Evolutionary conservation across 1,140 invertebrate genomes (phyloP), one percentile per base, ranked within the genome.

Genomic region (Epicauta chinensis): DNA sequence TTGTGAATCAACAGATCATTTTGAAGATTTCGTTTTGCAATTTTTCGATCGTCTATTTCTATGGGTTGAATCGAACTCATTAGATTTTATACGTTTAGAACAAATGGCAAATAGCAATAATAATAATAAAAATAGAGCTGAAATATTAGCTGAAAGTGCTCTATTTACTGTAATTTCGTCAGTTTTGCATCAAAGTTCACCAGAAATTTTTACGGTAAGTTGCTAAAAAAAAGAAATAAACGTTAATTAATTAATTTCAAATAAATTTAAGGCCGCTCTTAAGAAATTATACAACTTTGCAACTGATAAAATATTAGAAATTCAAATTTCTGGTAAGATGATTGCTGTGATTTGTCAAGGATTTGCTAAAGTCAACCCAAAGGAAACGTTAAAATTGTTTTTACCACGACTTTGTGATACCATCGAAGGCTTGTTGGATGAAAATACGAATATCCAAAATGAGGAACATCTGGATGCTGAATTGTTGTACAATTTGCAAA

Each of bases 21-120:
- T 96, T 62, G 91, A 96, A 73, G 87, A 91, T 63, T 94, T 96
- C 68, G 79, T 94, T 2, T 61, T 93, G 6, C 84, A 93, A 63
- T 91, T 93, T 63, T 71, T 97, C 40, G 90, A 94, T 57, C 82
- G 81, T 37, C 70, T 87, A 45, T 88, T 89, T 61, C 65, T 71
- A 0, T 73, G 90, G 3, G 82, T 92, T 47, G 87, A 92, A 61
- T 87, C 81, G 1, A 84, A 81, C 53, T 75, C 81, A 0, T 68
- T 83, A 35, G 86, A 88, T 52, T 77, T 78, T 35, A 81, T 82
- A 0, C 68, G 83, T 48, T 71, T 82, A 48, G 83, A 86, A 60
- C 76, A 80, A 34, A 76, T 77, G 59, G 74, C 77, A n/a, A 73
- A 74, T 1, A 74, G 76, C 46, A 50, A 55, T 44, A 51, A 57